These are phyloP conservation scores for Seira ritae DNA, from an alignment of 2,888 invertebrate species.

Conservation along the genomic window DNA sequence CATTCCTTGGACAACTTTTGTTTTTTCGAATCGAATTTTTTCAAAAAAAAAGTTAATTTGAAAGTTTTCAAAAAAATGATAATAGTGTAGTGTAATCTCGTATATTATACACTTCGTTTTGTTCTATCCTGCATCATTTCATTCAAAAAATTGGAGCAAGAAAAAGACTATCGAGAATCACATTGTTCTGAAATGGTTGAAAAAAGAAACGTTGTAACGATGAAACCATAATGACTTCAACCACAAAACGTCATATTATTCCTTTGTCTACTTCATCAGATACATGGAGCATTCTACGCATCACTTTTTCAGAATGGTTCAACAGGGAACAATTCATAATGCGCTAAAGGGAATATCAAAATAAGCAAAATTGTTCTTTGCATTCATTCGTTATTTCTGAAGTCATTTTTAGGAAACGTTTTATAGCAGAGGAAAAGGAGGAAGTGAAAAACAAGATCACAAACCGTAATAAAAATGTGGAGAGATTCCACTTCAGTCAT, in stretches of 20 bases:
- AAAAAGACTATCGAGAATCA: too few species aligned
- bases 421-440: not conserved
- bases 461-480: constrained; percentile 1
- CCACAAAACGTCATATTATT: constrained; percentile 30
- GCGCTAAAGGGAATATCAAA: constrained; percentile 63
- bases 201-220: too few species aligned
- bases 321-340: constrained; percentile 66
- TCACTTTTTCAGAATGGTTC: constrained; percentile 63
- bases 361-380: constrained; percentile 49
- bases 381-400: not conserved
- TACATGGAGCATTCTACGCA: constrained; percentile 25
- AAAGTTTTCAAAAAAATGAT: not conserved
- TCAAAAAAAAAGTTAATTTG: not conserved
- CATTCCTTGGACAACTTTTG: constrained; percentile 4
- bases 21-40: not conserved
- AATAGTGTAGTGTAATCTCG: not conserved
- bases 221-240: constrained; percentile 31
- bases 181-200: too few species aligned
- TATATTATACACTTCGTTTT: too few species aligned
- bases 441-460: not conserved
- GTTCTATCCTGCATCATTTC: too few species aligned
- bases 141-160: too few species aligned
- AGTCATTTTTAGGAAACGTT: not conserved
- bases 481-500: not conserved
- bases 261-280: not conserved